Base-by-base conservation (phyloP, 2,797 vertebrate genomes). In the Manis javanica region DNA sequence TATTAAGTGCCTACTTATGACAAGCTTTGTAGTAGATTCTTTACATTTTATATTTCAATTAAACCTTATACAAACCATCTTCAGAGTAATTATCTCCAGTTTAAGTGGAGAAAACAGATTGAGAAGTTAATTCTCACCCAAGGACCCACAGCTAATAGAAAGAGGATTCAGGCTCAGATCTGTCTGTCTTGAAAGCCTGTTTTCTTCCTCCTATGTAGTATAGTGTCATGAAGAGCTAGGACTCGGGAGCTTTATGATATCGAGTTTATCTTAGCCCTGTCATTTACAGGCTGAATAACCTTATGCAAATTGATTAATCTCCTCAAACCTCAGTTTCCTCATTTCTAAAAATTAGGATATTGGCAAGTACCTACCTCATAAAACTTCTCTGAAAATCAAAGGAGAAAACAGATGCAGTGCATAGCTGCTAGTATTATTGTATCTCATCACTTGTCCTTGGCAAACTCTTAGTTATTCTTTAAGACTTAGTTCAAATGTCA, bases 21-120 rank as follows among this genome's bases (percentile, higher is more conserved):
- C 34, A 79, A 66, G 66, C 14, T 81, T 24, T 84, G 55, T 68
- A 68, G 14, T 74, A 61, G 68, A 2, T 34, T 63, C 5, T 57
- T 68, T 29, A 29, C 13, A 37, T 71, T 26, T 81, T 68, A 59
- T 75, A 23, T 57, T 91, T 95, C 66, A 75, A 46, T 75, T 77
- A 95, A 87, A 68, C 15, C 51, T 63, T 79, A 42, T 42, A 68
- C 94, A 86, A 75, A 34, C 3, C 59, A 90, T 49, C 23, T 77
- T 91, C 51, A 77, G 42, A 72, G 7, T 77, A 71, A 69, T 72
- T 42, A 66, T 75, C 18, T 59, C 57, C 61, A 84, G 37, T 37
- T 90, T 95, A 53, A 90, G n/a, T 34, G 78, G 42, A 78, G n/a
- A 87, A 82, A 71, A 87, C 24, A 86, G 23, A 87, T 90, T 88